These are phyloP conservation scores for Styela plicata DNA, from an alignment of 23 tunicate species.

Conservation along the genomic window DNA sequence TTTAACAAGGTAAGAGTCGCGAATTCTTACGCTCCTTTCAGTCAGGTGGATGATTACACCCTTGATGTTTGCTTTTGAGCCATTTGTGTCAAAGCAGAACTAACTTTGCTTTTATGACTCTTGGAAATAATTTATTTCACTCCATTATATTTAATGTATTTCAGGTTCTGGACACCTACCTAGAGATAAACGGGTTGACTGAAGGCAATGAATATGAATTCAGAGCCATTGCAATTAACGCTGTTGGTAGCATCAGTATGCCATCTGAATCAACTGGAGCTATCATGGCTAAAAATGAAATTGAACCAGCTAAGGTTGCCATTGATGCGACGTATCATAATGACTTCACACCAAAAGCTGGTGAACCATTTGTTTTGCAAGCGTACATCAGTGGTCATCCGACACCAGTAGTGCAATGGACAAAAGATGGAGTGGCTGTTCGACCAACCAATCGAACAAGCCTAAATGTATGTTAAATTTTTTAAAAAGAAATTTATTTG, in stretches of 20 bases:
- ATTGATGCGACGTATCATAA: slow-evolving; percentile 59
- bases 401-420: slow-evolving; percentile 68
- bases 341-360: slow-evolving; percentile 60
- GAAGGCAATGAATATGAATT: slow-evolving; percentile 75
- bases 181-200: slow-evolving; percentile 49
- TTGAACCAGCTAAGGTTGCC: slow-evolving; percentile 74
- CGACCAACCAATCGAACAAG: slow-evolving; percentile 33
- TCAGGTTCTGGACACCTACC: slow-evolving; percentile 53
- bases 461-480: slow-evolving; percentile 22
- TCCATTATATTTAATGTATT: too few species aligned
- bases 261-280: slow-evolving; percentile 83
- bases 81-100: too few species aligned
- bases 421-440: slow-evolving; percentile 60
- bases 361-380: slow-evolving; percentile 52
- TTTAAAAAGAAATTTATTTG: too few species aligned
- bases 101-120: too few species aligned
- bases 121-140: too few species aligned
- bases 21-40: too few species aligned
- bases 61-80: too few species aligned
- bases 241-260: slow-evolving; percentile 81
- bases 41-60: too few species aligned
- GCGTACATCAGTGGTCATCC: slow-evolving; percentile 78
- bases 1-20: slow-evolving; percentile 66
- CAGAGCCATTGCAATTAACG: slow-evolving; percentile 76
- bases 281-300: slow-evolving; percentile 61